Evolutionary conservation across 35 echinoderm and acorn worm genomes (phyloP), one percentile per base, ranked within the genome.

Genomic region (Lytechinus variegatus): DNA sequence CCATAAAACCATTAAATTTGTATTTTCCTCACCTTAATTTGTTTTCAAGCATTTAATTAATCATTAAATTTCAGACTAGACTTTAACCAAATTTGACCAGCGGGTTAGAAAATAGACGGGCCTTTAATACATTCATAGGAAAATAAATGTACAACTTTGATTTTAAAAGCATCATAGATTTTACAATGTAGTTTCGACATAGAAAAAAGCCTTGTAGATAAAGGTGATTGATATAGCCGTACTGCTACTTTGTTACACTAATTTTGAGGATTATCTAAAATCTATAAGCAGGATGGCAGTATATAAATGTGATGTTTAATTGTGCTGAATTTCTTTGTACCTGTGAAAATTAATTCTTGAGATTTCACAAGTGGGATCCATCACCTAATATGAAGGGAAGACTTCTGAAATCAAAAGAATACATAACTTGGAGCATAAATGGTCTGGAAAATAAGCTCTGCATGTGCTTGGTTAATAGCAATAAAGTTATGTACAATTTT

Each of bases 381-480:
- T 79, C 66, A 79, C 21, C 66, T 79, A 79, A 79, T 79, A 79
- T n/a, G 66, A 79, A 79, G 66, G 66, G 16, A 19, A n/a, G 66
- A 79, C 66, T 79, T 79, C 66, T 79, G 66, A 27, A 79, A 79
- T 79, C 66, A 79, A 79, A 79, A 24, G 66, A 79, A 79, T 79
- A 79, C 66, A 79, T 79, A 79, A 79, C 66, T 79, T 79, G 14
- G 66, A 79, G 66, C 2, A 79, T 79, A 4, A 79, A 79, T 21
- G n/a, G 5, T 16, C 4, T 8, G n/a, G n/a, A 79, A 24, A 19
- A 79, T 79, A 79, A 79, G 16, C 66, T 79, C 19, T 14, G n/a
- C n/a, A 16, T 79, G 61, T 71, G 61, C 61, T 21, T 13, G 61
- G 61, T 21, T 71, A 71, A 71, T 24, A 3, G 61, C 19, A 71